Evolutionary conservation across 2,888 invertebrate genomes (phyloP).

Genomic region (Ophion slaviceki): DNA sequence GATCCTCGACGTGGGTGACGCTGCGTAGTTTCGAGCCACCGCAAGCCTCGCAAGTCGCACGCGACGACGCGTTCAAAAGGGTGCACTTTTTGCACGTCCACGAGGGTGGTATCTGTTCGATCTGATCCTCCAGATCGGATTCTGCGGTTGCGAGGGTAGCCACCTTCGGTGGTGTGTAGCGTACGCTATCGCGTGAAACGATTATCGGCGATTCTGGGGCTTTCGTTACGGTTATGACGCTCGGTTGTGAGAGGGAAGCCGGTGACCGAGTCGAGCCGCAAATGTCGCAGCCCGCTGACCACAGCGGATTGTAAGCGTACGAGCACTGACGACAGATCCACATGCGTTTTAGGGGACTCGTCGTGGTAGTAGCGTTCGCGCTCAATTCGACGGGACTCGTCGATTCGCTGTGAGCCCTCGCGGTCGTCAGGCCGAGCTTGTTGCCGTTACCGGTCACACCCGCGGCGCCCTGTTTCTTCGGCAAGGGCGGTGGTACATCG

Average conservation of each 20-base stretch:
- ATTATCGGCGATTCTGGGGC: slow-evolving; percentile 81
- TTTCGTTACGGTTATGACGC: slow-evolving; percentile 89
- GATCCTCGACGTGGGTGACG: slow-evolving; percentile 87
- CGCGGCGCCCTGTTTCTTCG: slow-evolving; percentile 80
- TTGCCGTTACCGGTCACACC: slow-evolving; percentile 27
- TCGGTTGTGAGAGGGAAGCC: slow-evolving; percentile 87
- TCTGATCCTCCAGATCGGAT: slow-evolving; percentile 87
- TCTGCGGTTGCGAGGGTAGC: slow-evolving; percentile 81
- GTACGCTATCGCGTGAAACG: slow-evolving; percentile 81
- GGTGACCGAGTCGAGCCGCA: slow-evolving; percentile 89
- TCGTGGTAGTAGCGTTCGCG: slow-evolving; percentile 67
- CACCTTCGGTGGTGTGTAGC: slow-evolving; percentile 82
- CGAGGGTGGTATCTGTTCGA: slow-evolving; percentile 77
- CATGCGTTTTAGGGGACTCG: slow-evolving; percentile 85
- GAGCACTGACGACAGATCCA: slow-evolving; percentile 96
- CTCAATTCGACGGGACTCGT: slow-evolving; percentile 76
- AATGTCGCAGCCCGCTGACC: slow-evolving; percentile 92
- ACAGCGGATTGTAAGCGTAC: slow-evolving; percentile 93
- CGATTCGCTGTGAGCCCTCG: slow-evolving; percentile 77
- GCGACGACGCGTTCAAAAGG: slow-evolving; percentile 89
- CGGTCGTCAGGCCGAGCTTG: slow-evolving; percentile 74
- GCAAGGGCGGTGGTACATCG: slow-evolving; percentile 81
- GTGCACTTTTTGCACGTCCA: slow-evolving; percentile 97
- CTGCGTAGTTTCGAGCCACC: slow-evolving; percentile 92
- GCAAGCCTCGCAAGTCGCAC: slow-evolving; percentile 93